Base-by-base conservation (phyloP, 2,113 vertebrate genomes). In the Plectropomus leopardus region DNA sequence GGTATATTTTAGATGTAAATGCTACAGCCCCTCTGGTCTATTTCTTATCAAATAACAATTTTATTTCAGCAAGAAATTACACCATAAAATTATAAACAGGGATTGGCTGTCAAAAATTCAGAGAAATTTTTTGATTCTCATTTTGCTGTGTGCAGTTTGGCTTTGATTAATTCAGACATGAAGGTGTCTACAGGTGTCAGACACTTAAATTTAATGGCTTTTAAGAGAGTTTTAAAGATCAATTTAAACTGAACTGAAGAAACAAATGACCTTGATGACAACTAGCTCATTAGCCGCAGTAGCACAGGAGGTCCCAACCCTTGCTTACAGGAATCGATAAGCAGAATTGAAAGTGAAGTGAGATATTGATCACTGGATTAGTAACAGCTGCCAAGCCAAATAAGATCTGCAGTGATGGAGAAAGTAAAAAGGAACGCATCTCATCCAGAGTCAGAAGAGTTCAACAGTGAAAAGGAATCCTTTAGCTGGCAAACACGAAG, bases 281-380 rank as follows among this genome's bases (percentile, higher is more conserved):
- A 19, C 21, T n/a, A 19, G 4, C 34, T 4, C 4, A 10, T 58
- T 32, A 11, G 21, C 34, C 5, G 13, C 21, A 1, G 11, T 1
- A 24, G 28, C 53, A 47, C 0, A 13, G 26, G 4, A 45, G 23
- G 7, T 14, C 6, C 10, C 32, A 23, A 13, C 1, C 36, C 7
- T 13, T 63, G 3, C 58, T 28, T 21, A 51, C 2, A 54, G 24
- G 26, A 55, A 23, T 10, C 13, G 36, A 65, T 6, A 4, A 32
- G 69, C 42, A 15, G 26, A 71, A 58, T 16, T 30, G 1, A 72
- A 36, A 48, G 42, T 4, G 1, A 32, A 59, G 24, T 3, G 16
- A 57, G 51, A 53, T 54, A 72, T 44, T 66, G 47, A 72, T 50
- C 15, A 16, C 2, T 47, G 9, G 16, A 71, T 71, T 66, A 55